Percentiles rank a stretch among this genome's conserved stretches.
phyloP scores from a whole-genome alignment of 2,888 invertebrate species.

The Caenorhabditis sp. region DNA sequence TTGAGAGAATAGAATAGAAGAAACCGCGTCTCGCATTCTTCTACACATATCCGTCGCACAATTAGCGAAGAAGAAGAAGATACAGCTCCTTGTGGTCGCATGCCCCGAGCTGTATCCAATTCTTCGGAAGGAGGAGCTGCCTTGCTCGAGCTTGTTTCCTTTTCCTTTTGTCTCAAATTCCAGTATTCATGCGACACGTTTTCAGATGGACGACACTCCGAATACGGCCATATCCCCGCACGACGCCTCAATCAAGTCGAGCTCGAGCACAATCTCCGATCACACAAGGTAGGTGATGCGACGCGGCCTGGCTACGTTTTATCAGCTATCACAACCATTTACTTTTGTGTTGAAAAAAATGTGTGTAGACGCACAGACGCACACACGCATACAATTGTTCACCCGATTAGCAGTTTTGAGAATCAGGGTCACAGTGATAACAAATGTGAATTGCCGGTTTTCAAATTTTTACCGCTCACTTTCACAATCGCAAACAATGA shows the following conservation, averaged over 20 bases:
- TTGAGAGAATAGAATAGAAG: slow-evolving; percentile 56
- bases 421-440: slow-evolving; percentile 45
- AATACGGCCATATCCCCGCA: slow-evolving; percentile 63
- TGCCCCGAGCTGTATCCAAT: slow-evolving; percentile 53
- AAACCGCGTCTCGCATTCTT: slow-evolving; percentile 55
- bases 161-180: slow-evolving; percentile 56
- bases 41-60: slow-evolving; percentile 57
- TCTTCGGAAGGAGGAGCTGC: slow-evolving; percentile 18
- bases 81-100: slow-evolving; percentile 54
- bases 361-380: slow-evolving; percentile 4
- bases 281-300: slow-evolving; percentile 68
- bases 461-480: slow-evolving; percentile 46
- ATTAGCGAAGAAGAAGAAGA: slow-evolving; percentile 54
- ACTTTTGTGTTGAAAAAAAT: no score
- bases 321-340: no score
- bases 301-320: neutral
- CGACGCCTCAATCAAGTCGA: slow-evolving; percentile 67
- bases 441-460: slow-evolving; percentile 12
- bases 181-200: slow-evolving; percentile 19
- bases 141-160: slow-evolving; percentile 19
- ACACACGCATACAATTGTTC: slow-evolving; percentile 11
- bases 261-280: slow-evolving; percentile 66
- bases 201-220: slow-evolving; percentile 63
- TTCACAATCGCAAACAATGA: slow-evolving; percentile 46
- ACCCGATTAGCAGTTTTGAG: slow-evolving; percentile 18